Base-by-base conservation (phyloP, 2,888 invertebrate genomes). In the Panopea generosa region DNA sequence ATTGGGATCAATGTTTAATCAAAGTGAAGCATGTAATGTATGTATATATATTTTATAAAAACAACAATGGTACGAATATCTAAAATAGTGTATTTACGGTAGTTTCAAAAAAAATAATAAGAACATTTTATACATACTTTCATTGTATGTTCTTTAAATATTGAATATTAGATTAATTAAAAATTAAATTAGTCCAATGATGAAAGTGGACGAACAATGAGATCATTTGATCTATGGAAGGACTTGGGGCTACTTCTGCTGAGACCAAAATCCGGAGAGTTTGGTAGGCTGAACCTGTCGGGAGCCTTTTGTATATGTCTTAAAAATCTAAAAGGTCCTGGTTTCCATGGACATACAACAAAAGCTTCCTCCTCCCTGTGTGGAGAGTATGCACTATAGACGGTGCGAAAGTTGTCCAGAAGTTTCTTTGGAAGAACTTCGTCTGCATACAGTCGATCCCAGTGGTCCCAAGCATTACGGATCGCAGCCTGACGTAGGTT, bases 341-440 rank as follows among this genome's bases (percentile, higher is more conserved):
- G 87, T 40, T 84, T 85, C 89, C 89, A 89, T 4, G 88, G 89
- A 55, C 82, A 84, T 22, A 88, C 83, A n/a, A 87, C 87, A 71
- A 88, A 88, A 3, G 86, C 84, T 49, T 86, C 85, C 43, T 86
- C 85, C 53, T 86, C 84, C 38, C 84, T 82, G 43, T 85, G 86
- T 7, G 89, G 89, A 7, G 87, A 87, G 53, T 89, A 89, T n/a
- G 87, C 84, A 6, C 74, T 53, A 71, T 85, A 89, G 4, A 87
- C 83, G 20, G 60, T 70, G 18, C 82, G 67, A 81, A 89, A 87
- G 56, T 82, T 86, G 20, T 84, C 77, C 14, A 82, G 55, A 1
- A 87, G 71, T 50, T 84, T 87, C 33, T 76, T 72, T 2, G 87
- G 84, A 14, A 71, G 67, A 29, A 87, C 84, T 2, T 78, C 65